Evolutionary conservation across 2,113 vertebrate genomes (phyloP).

Genomic region (Oreochromis aureus): DNA sequence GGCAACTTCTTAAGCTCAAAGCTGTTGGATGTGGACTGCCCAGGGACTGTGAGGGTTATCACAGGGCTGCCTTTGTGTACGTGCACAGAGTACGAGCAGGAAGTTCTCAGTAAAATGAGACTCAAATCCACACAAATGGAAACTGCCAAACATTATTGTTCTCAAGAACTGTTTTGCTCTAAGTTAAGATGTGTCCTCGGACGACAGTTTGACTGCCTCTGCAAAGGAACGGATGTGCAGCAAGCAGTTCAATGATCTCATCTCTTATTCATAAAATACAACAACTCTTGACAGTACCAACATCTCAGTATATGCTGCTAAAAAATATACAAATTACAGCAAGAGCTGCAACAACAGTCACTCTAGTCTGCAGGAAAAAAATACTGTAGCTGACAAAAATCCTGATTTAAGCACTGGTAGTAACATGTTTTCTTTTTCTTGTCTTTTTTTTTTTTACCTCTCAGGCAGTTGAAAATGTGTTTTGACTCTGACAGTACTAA

Average conservation of each 20-base stretch:
- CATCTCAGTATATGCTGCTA: neutral
- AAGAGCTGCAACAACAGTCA: neutral
- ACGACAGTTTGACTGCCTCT: neutral
- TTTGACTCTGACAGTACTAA: conserved; percentile 2
- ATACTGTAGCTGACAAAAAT: neutral
- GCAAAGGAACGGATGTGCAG: neutral
- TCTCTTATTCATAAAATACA: conserved; percentile 31
- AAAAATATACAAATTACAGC: neutral
- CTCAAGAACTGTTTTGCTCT: neutral
- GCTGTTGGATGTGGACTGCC: neutral
- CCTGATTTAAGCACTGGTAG: neutral
- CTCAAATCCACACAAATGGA: neutral
- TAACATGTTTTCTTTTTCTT: neutral
- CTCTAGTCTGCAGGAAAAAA: neutral
- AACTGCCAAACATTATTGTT: neutral
- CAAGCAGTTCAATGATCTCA: conserved; percentile 30
- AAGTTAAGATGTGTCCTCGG: conserved; percentile 6
- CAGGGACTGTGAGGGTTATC: neutral
- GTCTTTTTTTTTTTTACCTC: neutral
- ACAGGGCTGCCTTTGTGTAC: neutral
- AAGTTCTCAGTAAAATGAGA: neutral
- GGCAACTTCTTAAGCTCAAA: neutral
- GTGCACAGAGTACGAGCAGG: neutral
- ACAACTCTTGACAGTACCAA: conserved; percentile 8
- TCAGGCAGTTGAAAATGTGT: conserved; percentile 7